A percentile compares a stretch with the other conserved stretches of the same genome.
Evolutionary conservation across 1,140 invertebrate species (phyloP).

Genomic region (Ditylenchus dipsaci): DNA sequence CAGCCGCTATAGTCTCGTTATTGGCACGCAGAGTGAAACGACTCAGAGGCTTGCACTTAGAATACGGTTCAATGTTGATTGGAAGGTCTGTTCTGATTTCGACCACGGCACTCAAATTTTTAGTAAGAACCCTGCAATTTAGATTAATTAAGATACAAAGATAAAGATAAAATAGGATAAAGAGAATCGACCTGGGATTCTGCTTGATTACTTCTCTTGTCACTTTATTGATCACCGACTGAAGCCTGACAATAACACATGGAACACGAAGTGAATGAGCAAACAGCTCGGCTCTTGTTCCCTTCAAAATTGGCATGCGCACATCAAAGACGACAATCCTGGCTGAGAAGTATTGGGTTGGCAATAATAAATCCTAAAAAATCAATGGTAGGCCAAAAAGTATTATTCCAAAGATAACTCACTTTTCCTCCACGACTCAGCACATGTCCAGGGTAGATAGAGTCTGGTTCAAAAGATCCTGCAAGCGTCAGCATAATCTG

Average conservation of each 20-base stretch:
- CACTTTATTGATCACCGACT: slow-evolving; percentile 61
- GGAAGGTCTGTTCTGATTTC: slow-evolving; percentile 39
- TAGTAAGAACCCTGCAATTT: slow-evolving; percentile 55
- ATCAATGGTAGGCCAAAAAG: not conserved
- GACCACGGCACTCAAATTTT: slow-evolving; percentile 35
- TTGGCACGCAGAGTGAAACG: slow-evolving; percentile 41
- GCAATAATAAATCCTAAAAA: slow-evolving; percentile 35
- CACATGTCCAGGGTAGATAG: slow-evolving; percentile 71
- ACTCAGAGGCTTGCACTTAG: slow-evolving; percentile 35
- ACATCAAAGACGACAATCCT: slow-evolving; percentile 68
- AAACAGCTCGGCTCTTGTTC: slow-evolving; percentile 65
- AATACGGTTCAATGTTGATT: slow-evolving; percentile 36
- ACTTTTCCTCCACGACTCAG: slow-evolving; percentile 50
- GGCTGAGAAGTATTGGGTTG: slow-evolving; percentile 24
- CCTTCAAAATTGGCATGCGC: slow-evolving; percentile 73
- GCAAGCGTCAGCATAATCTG: slow-evolving; percentile 76
- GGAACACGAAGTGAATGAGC: slow-evolving; percentile 67
- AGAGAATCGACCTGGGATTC: slow-evolving; percentile 43
- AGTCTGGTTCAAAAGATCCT: slow-evolving; percentile 69
- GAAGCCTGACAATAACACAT: slow-evolving; percentile 77
- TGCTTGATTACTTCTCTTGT: slow-evolving; percentile 47
- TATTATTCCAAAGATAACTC: not conserved
- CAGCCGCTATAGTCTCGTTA: slow-evolving; percentile 44
- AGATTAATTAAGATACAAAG: slow-evolving; percentile 11
- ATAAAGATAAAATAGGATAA: not conserved